A percentile compares a stretch with the other conserved stretches of the same genome.
phyloP scores from a whole-genome alignment of 1,140 invertebrate species.

The Sycobia sp. region DNA sequence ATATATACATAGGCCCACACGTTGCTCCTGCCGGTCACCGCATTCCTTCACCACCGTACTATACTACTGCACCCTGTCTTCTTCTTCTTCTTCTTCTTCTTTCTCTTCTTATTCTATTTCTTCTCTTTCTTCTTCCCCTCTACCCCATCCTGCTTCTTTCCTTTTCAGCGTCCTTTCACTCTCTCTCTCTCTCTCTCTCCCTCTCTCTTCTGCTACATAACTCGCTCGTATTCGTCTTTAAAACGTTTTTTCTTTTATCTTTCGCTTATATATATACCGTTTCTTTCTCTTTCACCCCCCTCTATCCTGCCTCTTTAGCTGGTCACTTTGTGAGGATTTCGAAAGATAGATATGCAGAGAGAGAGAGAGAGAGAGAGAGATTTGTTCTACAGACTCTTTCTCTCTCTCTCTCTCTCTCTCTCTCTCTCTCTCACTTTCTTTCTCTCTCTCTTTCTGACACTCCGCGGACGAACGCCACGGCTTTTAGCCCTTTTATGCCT shows the following conservation, averaged over 20 bases:
- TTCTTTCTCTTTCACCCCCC: neutral
- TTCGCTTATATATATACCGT: neutral
- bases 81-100: neutral
- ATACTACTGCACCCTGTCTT: slow-evolving; percentile 9
- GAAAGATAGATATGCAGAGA: neutral
- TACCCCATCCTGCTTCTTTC: slow-evolving; percentile 4
- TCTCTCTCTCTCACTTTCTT: too few species aligned
- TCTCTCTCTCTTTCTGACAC: too few species aligned
- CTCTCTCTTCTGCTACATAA: neutral
- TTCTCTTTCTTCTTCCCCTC: neutral
- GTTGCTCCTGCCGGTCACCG: slow-evolving; percentile 53
- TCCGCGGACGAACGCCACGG: neutral
- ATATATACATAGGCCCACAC: slow-evolving; percentile 37
- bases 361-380: neutral
- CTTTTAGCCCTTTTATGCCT: slow-evolving; percentile 21
- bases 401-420: too few species aligned
- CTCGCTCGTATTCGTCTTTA: too few species aligned
- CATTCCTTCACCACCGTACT: slow-evolving; percentile 43
- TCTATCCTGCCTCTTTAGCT: slow-evolving; percentile 9
- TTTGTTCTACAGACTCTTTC: neutral
- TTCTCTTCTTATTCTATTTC: slow-evolving; percentile 15
- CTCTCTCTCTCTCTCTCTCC: neutral
- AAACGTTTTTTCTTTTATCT: too few species aligned
- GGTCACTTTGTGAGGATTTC: too few species aligned
- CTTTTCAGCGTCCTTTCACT: slow-evolving; percentile 16